Evolutionary conservation across 2,113 vertebrate genomes (phyloP).

Genomic region (Eidolon helvum): DNA sequence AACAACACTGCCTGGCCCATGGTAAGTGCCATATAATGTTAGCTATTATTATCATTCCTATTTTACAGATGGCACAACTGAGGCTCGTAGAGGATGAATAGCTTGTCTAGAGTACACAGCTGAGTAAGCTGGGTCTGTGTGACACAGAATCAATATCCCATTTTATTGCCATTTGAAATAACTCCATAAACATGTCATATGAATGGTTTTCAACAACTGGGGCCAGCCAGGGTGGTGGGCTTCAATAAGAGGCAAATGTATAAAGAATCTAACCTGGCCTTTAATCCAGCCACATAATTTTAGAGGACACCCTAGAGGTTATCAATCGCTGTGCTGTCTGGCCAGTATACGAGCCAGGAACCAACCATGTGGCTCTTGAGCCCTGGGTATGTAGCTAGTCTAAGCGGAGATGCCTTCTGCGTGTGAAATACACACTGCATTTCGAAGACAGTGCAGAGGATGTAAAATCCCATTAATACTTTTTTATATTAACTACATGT

Average conservation of each 20-base stretch:
- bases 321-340: rapidly evolving
- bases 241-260: rapidly evolving
- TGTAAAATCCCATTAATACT: background rate
- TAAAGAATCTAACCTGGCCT: background rate
- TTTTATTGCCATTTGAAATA: background rate
- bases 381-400: rapidly evolving
- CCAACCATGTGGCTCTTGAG: rapidly evolving
- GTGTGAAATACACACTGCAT: background rate
- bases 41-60: background rate
- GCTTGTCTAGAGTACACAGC: background rate
- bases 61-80: background rate
- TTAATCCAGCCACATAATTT: rapidly evolving
- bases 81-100: background rate
- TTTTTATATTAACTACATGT: background rate
- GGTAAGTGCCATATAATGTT: rapidly evolving
- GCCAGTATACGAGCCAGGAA: background rate
- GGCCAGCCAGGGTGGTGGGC: too few relatives aligned
- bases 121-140: background rate
- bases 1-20: rapidly evolving
- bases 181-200: background rate
- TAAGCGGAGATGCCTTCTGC: rapidly evolving
- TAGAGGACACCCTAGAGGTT: background rate
- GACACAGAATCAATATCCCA: background rate
- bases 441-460: background rate
- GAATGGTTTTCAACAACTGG: background rate